These are phyloP conservation scores for Scaptomyza polygonia DNA, from an alignment of 2,888 invertebrate species.

Conservation along the genomic window DNA sequence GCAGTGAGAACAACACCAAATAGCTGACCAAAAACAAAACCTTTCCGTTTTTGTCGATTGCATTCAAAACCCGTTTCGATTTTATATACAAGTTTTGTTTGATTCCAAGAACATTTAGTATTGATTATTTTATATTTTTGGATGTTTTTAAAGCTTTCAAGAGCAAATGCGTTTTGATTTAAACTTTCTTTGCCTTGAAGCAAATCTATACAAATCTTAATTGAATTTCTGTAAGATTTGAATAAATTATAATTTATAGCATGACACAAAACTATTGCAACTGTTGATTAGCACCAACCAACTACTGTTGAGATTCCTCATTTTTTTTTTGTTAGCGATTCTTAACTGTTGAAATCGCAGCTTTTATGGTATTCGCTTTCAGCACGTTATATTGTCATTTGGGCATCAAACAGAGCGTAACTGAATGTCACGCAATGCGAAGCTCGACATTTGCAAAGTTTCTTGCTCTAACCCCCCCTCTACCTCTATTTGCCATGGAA, in stretches of 20 bases:
- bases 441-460: constrained; percentile 47
- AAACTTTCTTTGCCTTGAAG: not conserved
- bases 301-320: not conserved
- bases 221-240: not conserved
- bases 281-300: constrained; percentile 3
- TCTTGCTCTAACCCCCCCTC: constrained; percentile 5
- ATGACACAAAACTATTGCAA: not conserved
- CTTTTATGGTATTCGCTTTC: constrained; percentile 32
- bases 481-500: constrained; percentile 4
- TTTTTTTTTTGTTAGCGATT: not conserved
- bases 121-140: not conserved
- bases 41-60: constrained; percentile 23
- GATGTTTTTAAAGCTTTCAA: too few species aligned
- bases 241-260: too few species aligned
- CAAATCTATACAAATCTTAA: not conserved
- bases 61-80: constrained; percentile 38
- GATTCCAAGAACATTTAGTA: constrained; percentile 35
- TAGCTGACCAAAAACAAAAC: not conserved
- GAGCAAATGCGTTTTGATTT: too few species aligned
- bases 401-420: constrained; percentile 71
- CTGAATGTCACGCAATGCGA: constrained; percentile 62
- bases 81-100: constrained; percentile 17
- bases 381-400: constrained; percentile 50
- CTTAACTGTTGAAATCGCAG: constrained; percentile 28
- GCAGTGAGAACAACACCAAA: constrained; percentile 6